Conservation (phyloP, 1,140 invertebrate species). For the Elysia chlorotica region DNA sequence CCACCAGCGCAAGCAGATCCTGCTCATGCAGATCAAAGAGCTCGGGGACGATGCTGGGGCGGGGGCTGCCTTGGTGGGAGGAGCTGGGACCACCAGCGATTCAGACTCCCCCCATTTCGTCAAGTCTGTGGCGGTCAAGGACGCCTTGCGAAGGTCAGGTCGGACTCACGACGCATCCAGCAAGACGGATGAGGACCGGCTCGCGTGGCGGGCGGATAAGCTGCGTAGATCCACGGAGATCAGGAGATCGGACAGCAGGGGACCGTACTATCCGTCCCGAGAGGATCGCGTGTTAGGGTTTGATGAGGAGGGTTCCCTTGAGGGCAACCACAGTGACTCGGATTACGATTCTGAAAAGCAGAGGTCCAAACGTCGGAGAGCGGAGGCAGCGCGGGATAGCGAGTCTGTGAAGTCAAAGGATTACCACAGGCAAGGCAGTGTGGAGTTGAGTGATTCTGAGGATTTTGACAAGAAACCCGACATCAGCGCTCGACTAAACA, state of each 20-base stretch:
- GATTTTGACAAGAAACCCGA: slow-evolving; percentile 5
- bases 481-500: neutral
- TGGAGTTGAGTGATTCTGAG: slow-evolving; percentile 1
- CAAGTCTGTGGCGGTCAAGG: slow-evolving; percentile 21
- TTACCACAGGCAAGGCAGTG: slow-evolving; percentile 3
- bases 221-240: too few species aligned
- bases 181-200: too few species aligned
- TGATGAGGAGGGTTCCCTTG: slow-evolving; percentile 8
- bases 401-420: slow-evolving; percentile 1
- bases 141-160: neutral
- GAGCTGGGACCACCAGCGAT: slow-evolving; percentile 38
- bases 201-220: too few species aligned
- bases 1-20: slow-evolving; percentile 53
- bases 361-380: slow-evolving; percentile 2
- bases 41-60: slow-evolving; percentile 58
- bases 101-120: slow-evolving; percentile 26
- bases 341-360: slow-evolving; percentile 1
- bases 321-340: slow-evolving; percentile 21
- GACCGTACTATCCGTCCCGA: too few species aligned
- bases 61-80: too few species aligned
- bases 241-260: too few species aligned
- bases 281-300: too few species aligned
- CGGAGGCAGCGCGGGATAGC: neutral
- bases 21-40: slow-evolving; percentile 56
- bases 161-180: neutral